Evolutionary conservation across 2,797 vertebrate genomes (phyloP).

Genomic region (Sebastolobus alascanus): DNA sequence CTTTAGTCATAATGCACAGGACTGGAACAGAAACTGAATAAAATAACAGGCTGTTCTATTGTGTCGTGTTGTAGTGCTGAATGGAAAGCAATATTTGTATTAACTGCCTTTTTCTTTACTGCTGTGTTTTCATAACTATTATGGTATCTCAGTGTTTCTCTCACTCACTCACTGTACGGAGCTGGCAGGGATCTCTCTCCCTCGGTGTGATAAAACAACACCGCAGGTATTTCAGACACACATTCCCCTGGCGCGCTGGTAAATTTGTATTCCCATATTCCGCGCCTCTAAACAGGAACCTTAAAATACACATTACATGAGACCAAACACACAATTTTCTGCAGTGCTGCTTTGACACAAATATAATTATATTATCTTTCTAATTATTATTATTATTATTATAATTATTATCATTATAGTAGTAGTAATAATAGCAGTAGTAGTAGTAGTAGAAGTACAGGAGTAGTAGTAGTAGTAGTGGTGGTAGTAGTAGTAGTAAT

Average conservation of each 20-base stretch:
- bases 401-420: not conserved
- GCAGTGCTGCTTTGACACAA: not conserved
- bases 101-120: not conserved
- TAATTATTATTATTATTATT: not conserved
- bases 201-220: not conserved
- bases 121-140: conserved; percentile 1
- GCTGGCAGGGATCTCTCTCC: not conserved
- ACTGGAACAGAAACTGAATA: not conserved
- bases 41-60: not conserved
- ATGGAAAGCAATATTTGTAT: not conserved
- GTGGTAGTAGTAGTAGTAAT: too few species aligned
- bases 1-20: not conserved
- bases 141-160: not conserved
- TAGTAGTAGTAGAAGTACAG: too few species aligned
- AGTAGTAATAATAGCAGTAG: too few species aligned
- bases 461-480: too few species aligned
- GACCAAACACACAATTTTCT: not conserved
- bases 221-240: conserved; percentile 3
- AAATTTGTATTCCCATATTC: not conserved
- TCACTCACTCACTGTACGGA: not conserved
- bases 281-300: not conserved
- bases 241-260: not conserved
- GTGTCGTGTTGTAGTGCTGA: not conserved
- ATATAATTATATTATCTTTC: not conserved
- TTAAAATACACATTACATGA: not conserved